These are phyloP conservation scores for Orussus abietinus DNA, from an alignment of 1,140 invertebrate species.

Conservation along the genomic window DNA sequence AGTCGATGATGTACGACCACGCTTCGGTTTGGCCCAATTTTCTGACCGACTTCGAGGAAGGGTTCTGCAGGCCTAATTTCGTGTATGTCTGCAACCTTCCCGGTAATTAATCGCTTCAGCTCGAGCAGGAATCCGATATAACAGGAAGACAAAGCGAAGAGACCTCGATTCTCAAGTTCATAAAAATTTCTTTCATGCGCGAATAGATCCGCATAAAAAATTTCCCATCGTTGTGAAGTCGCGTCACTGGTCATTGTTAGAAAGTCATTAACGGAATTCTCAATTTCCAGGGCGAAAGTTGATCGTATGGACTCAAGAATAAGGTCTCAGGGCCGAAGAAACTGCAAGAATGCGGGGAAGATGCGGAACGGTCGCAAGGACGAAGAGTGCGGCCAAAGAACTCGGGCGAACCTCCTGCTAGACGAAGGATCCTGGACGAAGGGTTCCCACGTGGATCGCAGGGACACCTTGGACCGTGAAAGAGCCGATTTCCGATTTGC, in stretches of 20 bases:
- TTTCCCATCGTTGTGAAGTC: too few relatives aligned
- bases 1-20: slow-evolving; percentile 13
- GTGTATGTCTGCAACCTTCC: neutral
- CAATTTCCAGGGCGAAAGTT: too few relatives aligned
- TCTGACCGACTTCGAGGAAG: slow-evolving; percentile 5
- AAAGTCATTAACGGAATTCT: too few relatives aligned
- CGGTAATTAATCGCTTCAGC: too few relatives aligned
- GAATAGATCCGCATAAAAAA: slow-evolving; percentile 5
- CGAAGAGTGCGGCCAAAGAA: too few relatives aligned
- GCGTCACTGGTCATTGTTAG: too few relatives aligned
- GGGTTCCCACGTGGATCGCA: neutral
- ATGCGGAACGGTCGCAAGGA: too few relatives aligned
- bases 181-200: neutral
- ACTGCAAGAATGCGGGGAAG: too few relatives aligned
- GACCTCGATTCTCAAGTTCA: neutral
- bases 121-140: too few relatives aligned
- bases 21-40: slow-evolving; percentile 10
- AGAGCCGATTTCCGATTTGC: neutral
- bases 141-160: slow-evolving; percentile 4
- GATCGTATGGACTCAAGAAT: too few relatives aligned
- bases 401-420: too few relatives aligned
- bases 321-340: too few relatives aligned
- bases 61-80: slow-evolving; percentile 20
- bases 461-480: neutral
- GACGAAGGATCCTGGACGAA: neutral